Evolutionary conservation across 2,888 invertebrate species (phyloP).

Genomic region (Perizoma flavofasciatum): DNA sequence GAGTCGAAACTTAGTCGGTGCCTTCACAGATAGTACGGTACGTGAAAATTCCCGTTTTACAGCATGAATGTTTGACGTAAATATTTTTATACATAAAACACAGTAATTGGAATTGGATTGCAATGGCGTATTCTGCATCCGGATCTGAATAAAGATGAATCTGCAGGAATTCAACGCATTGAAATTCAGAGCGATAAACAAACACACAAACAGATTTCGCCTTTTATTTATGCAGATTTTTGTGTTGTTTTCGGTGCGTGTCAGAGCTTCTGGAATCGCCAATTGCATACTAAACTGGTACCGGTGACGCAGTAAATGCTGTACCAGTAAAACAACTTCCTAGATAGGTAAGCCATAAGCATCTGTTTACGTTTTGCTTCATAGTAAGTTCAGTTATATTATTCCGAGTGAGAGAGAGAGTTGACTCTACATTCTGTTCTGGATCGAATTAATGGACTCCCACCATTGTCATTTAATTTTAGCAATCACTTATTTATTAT

Average conservation of each 20-base stretch:
- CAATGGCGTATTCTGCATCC: slow-evolving; percentile 16
- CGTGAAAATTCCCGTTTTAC: too few relatives aligned
- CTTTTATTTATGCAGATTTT: slow-evolving; percentile 45
- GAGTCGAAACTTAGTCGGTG: too few relatives aligned
- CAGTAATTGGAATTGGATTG: slow-evolving; percentile 10
- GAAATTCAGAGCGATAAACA: slow-evolving; percentile 36
- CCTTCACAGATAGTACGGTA: too few relatives aligned
- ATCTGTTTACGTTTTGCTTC: neutral
- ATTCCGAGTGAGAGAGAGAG: too few relatives aligned
- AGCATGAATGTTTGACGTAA: slow-evolving; percentile 1
- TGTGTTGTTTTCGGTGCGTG: slow-evolving; percentile 35
- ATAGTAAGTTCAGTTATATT: neutral
- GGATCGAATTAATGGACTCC: too few relatives aligned
- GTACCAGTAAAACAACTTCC: slow-evolving; percentile 11
- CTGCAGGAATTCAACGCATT: slow-evolving; percentile 35
- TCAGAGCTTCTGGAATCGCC: slow-evolving; percentile 28
- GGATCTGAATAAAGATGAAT: slow-evolving; percentile 22
- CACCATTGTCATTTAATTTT: too few relatives aligned
- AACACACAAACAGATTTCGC: slow-evolving; percentile 44
- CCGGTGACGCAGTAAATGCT: neutral
- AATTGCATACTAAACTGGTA: slow-evolving; percentile 34
- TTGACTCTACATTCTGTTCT: too few relatives aligned
- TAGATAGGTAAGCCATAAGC: slow-evolving; percentile 4
- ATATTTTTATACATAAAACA: neutral
- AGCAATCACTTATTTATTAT: too few relatives aligned